These are phyloP conservation scores for Arenicola marina DNA, from an alignment of 2,888 invertebrate species.

Conservation along the genomic window DNA sequence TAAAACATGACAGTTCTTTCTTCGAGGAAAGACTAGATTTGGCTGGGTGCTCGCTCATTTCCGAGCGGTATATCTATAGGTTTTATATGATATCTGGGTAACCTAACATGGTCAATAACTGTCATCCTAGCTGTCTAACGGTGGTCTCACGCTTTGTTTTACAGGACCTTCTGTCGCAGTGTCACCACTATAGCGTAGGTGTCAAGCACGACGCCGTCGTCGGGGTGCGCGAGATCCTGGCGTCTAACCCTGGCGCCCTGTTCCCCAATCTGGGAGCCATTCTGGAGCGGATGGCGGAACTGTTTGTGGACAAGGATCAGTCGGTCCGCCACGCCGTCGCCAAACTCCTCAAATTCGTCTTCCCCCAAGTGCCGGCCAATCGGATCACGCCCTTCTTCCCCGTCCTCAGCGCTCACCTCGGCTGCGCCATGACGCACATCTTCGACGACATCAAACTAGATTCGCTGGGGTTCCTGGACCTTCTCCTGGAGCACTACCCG, in stretches of 20 bases:
- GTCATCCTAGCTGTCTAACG: too few species aligned
- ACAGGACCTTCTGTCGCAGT: slow-evolving; percentile 72
- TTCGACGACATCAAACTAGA: slow-evolving; percentile 76
- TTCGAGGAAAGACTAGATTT: too few species aligned
- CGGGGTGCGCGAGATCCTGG: slow-evolving; percentile 66
- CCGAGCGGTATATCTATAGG: too few species aligned
- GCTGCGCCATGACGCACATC: slow-evolving; percentile 90
- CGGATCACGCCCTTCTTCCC: slow-evolving; percentile 73
- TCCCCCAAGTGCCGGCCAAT: slow-evolving; percentile 34
- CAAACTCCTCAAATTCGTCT: slow-evolving; percentile 61
- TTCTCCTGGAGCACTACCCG: slow-evolving; percentile 73
- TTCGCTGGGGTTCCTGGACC: slow-evolving; percentile 78
- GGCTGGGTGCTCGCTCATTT: too few species aligned
- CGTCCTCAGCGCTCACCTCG: slow-evolving; percentile 76
- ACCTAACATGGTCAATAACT: too few species aligned
- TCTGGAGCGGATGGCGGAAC: slow-evolving; percentile 71
- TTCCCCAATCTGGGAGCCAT: slow-evolving; percentile 71
- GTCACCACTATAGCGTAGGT: slow-evolving; percentile 77
- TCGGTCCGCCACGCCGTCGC: slow-evolving; percentile 64
- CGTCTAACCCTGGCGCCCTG: slow-evolving; percentile 63
- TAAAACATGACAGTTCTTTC: too few species aligned
- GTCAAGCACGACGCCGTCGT: slow-evolving; percentile 69
- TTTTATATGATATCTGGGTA: too few species aligned
- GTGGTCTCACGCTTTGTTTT: slow-evolving; percentile 18
- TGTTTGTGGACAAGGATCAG: slow-evolving; percentile 75